Base-by-base conservation (phyloP, 2,113 vertebrate genomes). In the Gymnarchus niloticus region DNA sequence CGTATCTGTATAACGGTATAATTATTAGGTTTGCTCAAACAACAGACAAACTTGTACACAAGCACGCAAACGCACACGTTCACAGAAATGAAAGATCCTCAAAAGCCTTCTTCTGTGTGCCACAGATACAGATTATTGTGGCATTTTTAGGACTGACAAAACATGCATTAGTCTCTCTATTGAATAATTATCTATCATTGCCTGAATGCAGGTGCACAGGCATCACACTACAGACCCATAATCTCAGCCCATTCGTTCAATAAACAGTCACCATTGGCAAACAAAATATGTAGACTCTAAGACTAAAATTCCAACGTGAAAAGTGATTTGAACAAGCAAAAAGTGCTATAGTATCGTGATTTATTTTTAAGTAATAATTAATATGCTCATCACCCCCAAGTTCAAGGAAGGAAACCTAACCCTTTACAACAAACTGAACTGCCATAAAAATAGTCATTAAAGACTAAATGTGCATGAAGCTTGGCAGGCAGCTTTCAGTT, bases 361-460 rank as follows among this genome's bases (percentile, higher is more conserved):
- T 41, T 7, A 1, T 21, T 78, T 48, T 56, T 37, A 28, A 54
- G 25, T 33, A 28, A 82, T 12, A 56, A 82, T 78, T 78, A 48
- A 78, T 78, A 78, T 78, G 76, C 41, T 78, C 76, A 78, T 78
- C 76, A 78, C 44, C 76, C 76, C 76, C 37, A 78, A 78, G 44
- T 78, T 78, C 44, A 78, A 48, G 76, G 56, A 83, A 41, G 80
- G 14, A 52, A 81, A 52, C 25, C 37, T 19, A 81, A 51, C 52
- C 17, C 49, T 25, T 83, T 46, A n/a, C 82, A 23, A 56, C 54
- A 37, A 83, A n/a, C 28, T 57, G 49, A 56, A 44, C 33, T 44
- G 28, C 33, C 33, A 83, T 44, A 25, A 82, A 73, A 82, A 83
- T 83, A 37, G 56, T 83, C 82, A 54, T 28, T 57, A 54, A 57